Base-by-base conservation (phyloP, 2,888 invertebrate species). In the Drosophila nigricruria region DNA sequence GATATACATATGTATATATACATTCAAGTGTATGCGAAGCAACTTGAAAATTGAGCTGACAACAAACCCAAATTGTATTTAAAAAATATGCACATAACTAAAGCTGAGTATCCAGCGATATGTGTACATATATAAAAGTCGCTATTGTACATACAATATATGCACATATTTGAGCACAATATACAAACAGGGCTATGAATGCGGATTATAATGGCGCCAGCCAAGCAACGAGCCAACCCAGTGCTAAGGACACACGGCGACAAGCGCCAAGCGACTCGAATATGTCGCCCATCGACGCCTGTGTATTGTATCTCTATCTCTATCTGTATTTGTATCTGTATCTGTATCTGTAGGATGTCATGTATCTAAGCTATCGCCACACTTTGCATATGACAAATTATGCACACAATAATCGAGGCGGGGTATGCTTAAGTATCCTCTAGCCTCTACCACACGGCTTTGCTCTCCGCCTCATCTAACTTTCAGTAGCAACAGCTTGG, bases 21-120 rank as follows among this genome's bases (percentile, higher is more conserved):
- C 9, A 36, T 5, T 52, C 50, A 54, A 43, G 59, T 9, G 32
- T 69, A 62, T 68, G 57, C 67, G 68, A 67, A 83, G 69, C 81
- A 84, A 84, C 89, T 86, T 90, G 90, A 84, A 90, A 90, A 90
- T 90, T 82, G 83, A 84, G 82, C 90, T 90, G 90, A 88, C 87
- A 90, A 89, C 79, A 86, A 89, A 70, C 87, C 70, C 59, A 69
- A 86, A 90, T 81, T 86, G 88, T 89, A 87, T 87, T 86, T 74
- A 59, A 64, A 83, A 74, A 83, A 82, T 84, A 85, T 85, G 90
- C 85, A 85, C 90, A 90, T 89, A 85, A 79, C 82, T 88, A 86
- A 90, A 68, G 86, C 63, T 53, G 56, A 70, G 86, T 85, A 70
- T 68, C 61, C 47, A 70, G 34, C 70, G 54, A 72, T 53, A 67